A percentile compares a stretch with the other conserved stretches of the same genome.
Evolutionary conservation across 2,888 invertebrate species (phyloP).

Genomic region (Myopa tessellatipennis): DNA sequence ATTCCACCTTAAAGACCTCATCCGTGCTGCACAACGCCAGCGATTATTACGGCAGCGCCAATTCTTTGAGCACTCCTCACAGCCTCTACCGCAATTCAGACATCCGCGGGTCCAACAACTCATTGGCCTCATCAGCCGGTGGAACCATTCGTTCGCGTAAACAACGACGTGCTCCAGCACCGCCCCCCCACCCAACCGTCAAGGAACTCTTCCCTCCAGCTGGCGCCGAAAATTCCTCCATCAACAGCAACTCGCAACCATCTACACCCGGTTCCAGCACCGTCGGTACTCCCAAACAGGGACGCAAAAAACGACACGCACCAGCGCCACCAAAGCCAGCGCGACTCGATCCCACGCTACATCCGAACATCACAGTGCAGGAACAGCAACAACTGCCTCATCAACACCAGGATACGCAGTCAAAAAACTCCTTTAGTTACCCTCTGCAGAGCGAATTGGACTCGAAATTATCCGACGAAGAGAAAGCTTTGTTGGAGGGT

Average conservation of each 20-base stretch:
- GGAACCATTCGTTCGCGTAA: constrained; percentile 58
- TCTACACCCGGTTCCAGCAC: constrained; percentile 58
- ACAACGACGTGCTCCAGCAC: constrained; percentile 59
- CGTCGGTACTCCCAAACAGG: constrained; percentile 65
- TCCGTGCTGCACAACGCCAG: constrained; percentile 54
- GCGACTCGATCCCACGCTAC: constrained; percentile 45
- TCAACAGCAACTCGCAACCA: constrained; percentile 51
- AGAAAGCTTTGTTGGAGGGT: constrained; percentile 62
- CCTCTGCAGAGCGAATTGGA: constrained; percentile 60
- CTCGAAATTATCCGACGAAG: constrained; percentile 60
- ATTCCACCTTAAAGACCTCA: constrained; percentile 32
- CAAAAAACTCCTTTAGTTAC: constrained; percentile 60
- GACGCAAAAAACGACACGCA: constrained; percentile 75
- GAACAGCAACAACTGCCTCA: constrained; percentile 31
- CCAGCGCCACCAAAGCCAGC: constrained; percentile 68
- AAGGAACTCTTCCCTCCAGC: constrained; percentile 54
- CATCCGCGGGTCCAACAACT: constrained; percentile 56
- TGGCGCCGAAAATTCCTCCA: constrained; percentile 38
- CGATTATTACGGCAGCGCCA: constrained; percentile 58
- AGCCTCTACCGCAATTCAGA: constrained; percentile 56
- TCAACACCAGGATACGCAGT: constrained; percentile 44
- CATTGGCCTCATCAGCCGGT: constrained; percentile 56
- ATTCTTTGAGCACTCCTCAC: constrained; percentile 53
- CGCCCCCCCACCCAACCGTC: constrained; percentile 53
- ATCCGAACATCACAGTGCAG: constrained; percentile 33